These are phyloP conservation scores for Pyrocephalus nanus DNA, from an alignment of 2,797 vertebrate genomes.

Conservation along the genomic window DNA sequence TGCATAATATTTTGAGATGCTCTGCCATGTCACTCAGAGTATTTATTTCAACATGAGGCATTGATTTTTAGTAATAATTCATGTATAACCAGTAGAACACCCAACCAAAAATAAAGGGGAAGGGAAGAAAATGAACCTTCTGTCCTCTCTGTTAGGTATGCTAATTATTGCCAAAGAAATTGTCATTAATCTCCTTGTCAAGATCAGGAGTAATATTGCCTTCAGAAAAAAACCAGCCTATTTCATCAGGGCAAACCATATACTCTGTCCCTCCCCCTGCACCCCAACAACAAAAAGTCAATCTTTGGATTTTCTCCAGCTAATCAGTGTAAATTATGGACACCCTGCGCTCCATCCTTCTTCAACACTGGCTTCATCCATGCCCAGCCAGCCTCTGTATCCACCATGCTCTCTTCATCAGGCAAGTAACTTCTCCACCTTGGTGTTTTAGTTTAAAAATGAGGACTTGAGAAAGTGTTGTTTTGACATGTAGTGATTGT, in stretches of 20 bases:
- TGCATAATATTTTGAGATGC: not conserved
- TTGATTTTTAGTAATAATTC: constrained; percentile 8
- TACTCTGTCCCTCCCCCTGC: not conserved
- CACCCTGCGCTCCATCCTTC: not conserved
- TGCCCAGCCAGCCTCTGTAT: not conserved
- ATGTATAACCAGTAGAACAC: not conserved
- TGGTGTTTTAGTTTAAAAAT: not conserved
- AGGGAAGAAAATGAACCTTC: not conserved
- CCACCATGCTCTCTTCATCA: fast-evolving
- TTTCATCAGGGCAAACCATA: not conserved
- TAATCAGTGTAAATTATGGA: not conserved
- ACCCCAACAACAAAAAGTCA: not conserved
- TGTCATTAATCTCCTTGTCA: not conserved
- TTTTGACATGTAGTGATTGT: not conserved
- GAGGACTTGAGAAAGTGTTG: not conserved
- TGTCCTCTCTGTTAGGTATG: not conserved
- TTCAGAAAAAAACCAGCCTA: not conserved
- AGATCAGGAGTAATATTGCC: not conserved
- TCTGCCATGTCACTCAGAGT: not conserved
- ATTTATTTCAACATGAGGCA: not conserved
- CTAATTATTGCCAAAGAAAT: not conserved
- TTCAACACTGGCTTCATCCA: not conserved
- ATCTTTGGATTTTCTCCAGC: not conserved
- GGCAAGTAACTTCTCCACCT: not conserved
- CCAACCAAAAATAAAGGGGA: not conserved